Base-by-base conservation (phyloP, 2,888 invertebrate genomes). In the Leptinotarsa haldemani region DNA sequence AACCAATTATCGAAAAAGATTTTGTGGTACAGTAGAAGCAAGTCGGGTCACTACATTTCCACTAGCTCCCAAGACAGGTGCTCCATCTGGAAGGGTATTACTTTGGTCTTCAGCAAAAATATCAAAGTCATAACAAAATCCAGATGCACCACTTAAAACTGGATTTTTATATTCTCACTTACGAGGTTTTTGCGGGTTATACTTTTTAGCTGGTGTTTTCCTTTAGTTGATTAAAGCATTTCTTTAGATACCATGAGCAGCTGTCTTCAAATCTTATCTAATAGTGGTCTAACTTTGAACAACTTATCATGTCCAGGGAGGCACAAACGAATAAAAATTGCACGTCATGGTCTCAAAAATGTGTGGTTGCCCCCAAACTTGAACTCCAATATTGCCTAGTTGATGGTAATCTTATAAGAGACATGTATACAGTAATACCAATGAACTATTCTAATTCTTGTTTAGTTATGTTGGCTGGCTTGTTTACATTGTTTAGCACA, bases 1-100 rank as follows among this genome's bases (percentile, higher is more conserved):
- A 80, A 85, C 82, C 81, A 85, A 66, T 84, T 84, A 70, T 84
- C 84, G 77, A 84, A 82, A 77, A 79, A 83, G 2, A 85, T 58
- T 18, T 46, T 12, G 64, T 22, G 69, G 69, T 18, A 69, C 69
- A 18, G 64, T 20, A n/a, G 25, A n/a, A 20, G 63, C 58, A 0
- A 73, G 30, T 30, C 53, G 64, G 4, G 25, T 40, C 15, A 73
- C 69, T 18, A 71, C 18, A 40, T 53, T 71, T 20, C 58, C 52
- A 16, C 65, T 53, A 1, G 20, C 25, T 25, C 65, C 50, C 18
- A 70, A 18, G 46, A 66, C 53, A 30, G 71, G 65, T 18, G 18
- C 46, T 9, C 47, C 63, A 25, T 50, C 63, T 63, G 65, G 69
- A 30, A 73, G 30, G 16, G 46, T 50, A 66, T 73, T 73, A 69